Conservation (phyloP, 1,140 invertebrate genomes). For the Monochamus saltuarius region DNA sequence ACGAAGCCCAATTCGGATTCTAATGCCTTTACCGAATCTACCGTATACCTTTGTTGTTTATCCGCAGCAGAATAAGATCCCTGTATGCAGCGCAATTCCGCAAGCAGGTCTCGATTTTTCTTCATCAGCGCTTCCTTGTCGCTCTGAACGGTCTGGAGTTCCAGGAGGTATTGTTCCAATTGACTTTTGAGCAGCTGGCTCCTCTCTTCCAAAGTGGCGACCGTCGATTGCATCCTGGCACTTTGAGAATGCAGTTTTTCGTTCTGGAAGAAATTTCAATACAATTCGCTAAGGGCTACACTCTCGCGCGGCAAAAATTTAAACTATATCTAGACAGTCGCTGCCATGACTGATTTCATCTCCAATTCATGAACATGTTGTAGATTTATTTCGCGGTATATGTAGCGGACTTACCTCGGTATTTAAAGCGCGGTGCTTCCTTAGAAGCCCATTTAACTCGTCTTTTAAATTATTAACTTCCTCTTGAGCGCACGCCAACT, state of each 20-base stretch:
- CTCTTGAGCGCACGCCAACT: conserved; percentile 36
- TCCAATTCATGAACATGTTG: too few relatives aligned
- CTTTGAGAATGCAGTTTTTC: conserved; percentile 32
- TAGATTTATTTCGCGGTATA: too few relatives aligned
- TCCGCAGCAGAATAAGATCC: conserved; percentile 13
- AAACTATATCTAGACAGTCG: too few relatives aligned
- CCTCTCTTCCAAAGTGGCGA: conserved; percentile 30
- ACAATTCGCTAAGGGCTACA: too few relatives aligned
- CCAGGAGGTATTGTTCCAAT: conserved; percentile 35
- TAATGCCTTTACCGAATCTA: conserved; percentile 30
- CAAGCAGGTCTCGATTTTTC: conserved; percentile 35
- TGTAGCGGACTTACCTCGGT: conserved; percentile 34
- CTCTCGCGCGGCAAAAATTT: too few relatives aligned
- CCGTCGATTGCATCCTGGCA: conserved; percentile 24
- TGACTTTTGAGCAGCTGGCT: conserved; percentile 30
- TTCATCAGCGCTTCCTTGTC: conserved; percentile 36
- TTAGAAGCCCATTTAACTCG: conserved; percentile 35
- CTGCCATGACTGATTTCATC: too few relatives aligned
- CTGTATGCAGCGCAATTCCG: conserved; percentile 36
- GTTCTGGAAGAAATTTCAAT: conserved; percentile 28
- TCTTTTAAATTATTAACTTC: conserved; percentile 40
- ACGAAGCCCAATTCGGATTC: conserved; percentile 37
- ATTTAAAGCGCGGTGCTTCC: conserved; percentile 30
- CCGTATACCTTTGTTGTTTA: conserved; percentile 30
- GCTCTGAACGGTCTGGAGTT: conserved; percentile 32